Base-by-base conservation (phyloP, 2,113 vertebrate genomes). In the Crocuta crocuta region DNA sequence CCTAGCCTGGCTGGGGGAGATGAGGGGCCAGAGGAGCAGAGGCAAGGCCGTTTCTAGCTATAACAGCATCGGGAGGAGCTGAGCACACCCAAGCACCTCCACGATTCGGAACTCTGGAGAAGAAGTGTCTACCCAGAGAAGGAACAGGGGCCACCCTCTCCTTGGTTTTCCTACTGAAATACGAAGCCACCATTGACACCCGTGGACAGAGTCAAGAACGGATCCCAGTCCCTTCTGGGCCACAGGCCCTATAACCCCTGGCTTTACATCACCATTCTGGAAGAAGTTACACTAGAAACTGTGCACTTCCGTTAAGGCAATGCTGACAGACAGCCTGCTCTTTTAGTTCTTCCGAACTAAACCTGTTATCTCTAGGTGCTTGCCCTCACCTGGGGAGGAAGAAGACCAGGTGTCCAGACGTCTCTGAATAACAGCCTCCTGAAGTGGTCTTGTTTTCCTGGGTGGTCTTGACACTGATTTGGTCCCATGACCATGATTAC, bases 41-140 rank as follows among this genome's bases (percentile, higher is more conserved):
- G 31, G 53, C 39, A n/a, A 84, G 26, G 10, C 63, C 17, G 63
- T n/a, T 65, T 76, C 66, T 48, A n/a, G 45, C 63, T 33, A 28
- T 7, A 31, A 83, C 48, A 70, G 74, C 70, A 63, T 11, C 3
- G 4, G 1, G 26, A 10, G 31, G 15, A 33, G 26, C 33, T 1
- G 15, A 86, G n/a, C 0, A 3, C 1, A 5, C 31, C 10, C 31
- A 39, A 19, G 17, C 12, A 48, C 10, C 17, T 19, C 10, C 1
- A 1, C 0, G 9, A 58, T 28, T 89, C 43, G 12, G 53, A 82
- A 76, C 24, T 80, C 45, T 71, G 21, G 65, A 93, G 35, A 35
- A 71, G 33, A 24, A 1, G 2, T 26, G 12, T 61, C 28, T 78
- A 43, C 4, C 24, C 21, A 28, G 33, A 33, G 50, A 94, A 80